These are phyloP conservation scores for Lagopus leucura DNA, from an alignment of 2,113 vertebrate species.

Conservation along the genomic window DNA sequence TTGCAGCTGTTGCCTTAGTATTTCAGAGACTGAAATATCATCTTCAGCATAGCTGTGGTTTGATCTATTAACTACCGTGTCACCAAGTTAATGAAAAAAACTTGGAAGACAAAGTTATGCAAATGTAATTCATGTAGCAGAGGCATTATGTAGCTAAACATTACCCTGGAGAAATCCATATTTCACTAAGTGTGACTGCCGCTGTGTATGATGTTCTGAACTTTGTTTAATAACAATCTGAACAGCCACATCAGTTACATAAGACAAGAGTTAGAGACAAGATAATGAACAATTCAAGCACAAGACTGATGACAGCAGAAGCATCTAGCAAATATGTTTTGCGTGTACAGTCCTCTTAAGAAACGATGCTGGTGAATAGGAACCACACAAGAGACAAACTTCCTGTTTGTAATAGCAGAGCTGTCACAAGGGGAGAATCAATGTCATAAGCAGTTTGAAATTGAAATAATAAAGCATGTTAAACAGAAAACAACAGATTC, in stretches of 20 bases:
- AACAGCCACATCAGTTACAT: not conserved
- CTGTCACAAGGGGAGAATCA: not conserved
- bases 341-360: not conserved
- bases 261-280: not conserved
- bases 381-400: constrained; percentile 6
- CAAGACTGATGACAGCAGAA: constrained; percentile 20
- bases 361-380: not conserved
- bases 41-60: constrained; percentile 1
- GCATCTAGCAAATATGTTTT: not conserved
- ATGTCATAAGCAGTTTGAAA: not conserved
- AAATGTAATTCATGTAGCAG: constrained; percentile 21
- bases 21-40: constrained; percentile 16
- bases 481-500: not conserved
- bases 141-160: not conserved
- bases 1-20: not conserved
- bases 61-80: constrained; percentile 8
- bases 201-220: not conserved
- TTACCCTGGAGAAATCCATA: not conserved
- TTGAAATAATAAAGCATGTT: not conserved
- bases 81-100: constrained; percentile 31
- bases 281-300: not conserved
- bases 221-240: not conserved
- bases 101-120: constrained; percentile 12
- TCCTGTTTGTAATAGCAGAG: not conserved
- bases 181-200: not conserved